Percentiles rank a stretch among this genome's conserved stretches.
These are phyloP conservation scores for Dendrocincla fuliginosa DNA, from an alignment of 2,797 vertebrate genomes.

Conservation along the genomic window DNA sequence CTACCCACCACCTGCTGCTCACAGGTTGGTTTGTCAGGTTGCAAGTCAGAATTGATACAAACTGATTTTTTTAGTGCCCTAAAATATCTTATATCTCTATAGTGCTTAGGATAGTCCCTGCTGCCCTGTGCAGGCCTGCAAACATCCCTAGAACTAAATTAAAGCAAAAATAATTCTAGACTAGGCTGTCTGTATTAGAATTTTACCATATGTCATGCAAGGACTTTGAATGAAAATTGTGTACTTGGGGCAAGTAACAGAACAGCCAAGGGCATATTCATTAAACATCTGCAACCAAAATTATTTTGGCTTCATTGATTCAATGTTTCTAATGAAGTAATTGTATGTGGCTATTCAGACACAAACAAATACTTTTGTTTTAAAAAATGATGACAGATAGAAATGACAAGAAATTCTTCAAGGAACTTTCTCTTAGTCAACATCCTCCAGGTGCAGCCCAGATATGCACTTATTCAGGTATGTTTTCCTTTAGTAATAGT, in stretches of 20 bases:
- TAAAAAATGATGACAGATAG: neutral
- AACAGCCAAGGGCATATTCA: constrained; percentile 50
- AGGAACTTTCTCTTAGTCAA: neutral
- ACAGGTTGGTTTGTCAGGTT: constrained; percentile 42
- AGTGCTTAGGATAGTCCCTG: neutral
- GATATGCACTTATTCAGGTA: neutral
- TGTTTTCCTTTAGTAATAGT: neutral
- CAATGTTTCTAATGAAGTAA: constrained; percentile 59
- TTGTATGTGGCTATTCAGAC: constrained; percentile 32
- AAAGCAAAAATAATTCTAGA: constrained; percentile 18
- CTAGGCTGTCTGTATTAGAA: constrained; percentile 7
- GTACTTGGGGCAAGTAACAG: constrained; percentile 16
- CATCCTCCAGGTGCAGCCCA: neutral
- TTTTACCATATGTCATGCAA: constrained; percentile 19
- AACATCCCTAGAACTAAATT: constrained; percentile 1
- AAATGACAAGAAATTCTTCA: neutral
- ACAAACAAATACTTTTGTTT: constrained; percentile 42
- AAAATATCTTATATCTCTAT: neutral
- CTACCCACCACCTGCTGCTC: constrained; percentile 27
- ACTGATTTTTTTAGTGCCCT: neutral
- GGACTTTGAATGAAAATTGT: constrained; percentile 46
- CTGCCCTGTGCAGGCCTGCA: neutral
- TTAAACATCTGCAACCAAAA: constrained; percentile 52
- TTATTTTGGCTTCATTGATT: constrained; percentile 60
- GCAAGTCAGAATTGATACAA: constrained; percentile 7